Conservation (phyloP, 2,113 vertebrate genomes). For the Otis tarda region DNA sequence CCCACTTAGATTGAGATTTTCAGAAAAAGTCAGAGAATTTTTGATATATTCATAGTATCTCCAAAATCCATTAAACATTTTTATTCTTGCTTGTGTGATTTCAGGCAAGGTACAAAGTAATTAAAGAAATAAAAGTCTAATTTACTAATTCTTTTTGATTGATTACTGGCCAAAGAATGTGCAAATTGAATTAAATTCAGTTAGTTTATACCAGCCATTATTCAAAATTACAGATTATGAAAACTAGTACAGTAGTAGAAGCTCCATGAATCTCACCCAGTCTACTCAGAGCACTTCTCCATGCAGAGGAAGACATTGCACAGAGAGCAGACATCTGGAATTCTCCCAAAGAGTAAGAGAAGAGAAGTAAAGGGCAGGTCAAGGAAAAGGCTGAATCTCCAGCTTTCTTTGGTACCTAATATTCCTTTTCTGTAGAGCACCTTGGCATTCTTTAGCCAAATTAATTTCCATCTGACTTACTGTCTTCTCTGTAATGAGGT, state of each 20-base stretch:
- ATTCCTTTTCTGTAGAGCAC: neutral
- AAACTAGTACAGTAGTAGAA: neutral
- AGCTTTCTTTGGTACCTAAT: neutral
- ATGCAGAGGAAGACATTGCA: neutral
- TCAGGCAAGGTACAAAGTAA: neutral
- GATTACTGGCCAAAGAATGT: neutral
- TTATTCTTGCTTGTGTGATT: neutral
- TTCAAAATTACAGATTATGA: neutral
- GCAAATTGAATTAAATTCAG: neutral
- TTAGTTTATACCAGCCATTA: neutral
- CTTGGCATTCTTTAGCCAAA: neutral
- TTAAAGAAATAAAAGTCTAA: neutral
- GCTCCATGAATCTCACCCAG: neutral
- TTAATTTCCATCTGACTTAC: neutral
- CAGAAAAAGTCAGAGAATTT: neutral
- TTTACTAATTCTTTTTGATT: neutral
- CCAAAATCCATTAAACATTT: neutral
- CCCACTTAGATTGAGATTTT: neutral
- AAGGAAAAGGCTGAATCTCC: neutral
- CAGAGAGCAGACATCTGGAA: neutral
- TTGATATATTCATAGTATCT: neutral
- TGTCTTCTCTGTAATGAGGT: neutral
- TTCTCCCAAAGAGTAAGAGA: neutral
- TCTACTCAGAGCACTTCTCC: neutral
- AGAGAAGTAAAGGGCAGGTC: neutral